Conservation (phyloP, 2,113 vertebrate species). For the Athene cunicularia region DNA sequence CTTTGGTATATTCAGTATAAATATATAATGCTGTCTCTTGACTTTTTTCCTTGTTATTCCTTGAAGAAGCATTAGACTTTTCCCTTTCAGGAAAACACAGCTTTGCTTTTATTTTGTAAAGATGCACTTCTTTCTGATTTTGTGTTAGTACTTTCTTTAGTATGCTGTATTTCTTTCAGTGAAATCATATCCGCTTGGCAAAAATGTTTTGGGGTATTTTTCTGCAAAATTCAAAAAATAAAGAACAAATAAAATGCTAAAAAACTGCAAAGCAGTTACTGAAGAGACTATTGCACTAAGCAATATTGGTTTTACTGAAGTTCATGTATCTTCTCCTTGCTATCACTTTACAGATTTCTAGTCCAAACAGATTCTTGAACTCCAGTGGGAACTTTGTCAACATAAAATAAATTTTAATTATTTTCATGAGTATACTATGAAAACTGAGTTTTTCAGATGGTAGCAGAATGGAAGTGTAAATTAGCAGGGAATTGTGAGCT, state of each 20-base stretch:
- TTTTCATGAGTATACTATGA: background rate
- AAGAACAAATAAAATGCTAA: background rate
- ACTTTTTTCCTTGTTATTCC: background rate
- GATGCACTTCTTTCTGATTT: background rate
- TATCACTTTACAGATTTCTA: background rate
- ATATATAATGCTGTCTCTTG: background rate
- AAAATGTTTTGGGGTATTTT: background rate
- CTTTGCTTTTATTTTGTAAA: background rate
- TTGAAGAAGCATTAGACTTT: background rate
- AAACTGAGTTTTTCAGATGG: background rate
- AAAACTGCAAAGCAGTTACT: background rate
- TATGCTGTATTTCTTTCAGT: background rate
- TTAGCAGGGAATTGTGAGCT: background rate
- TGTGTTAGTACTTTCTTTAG: background rate
- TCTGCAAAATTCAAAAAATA: background rate
- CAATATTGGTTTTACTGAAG: background rate
- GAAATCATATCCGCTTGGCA: background rate
- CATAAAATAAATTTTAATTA: background rate
- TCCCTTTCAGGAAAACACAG: background rate
- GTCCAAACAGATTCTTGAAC: background rate
- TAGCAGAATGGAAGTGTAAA: background rate
- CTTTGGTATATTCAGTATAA: background rate
- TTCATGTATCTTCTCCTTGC: background rate
- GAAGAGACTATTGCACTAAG: background rate
- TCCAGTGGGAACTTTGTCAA: background rate